Base-by-base conservation (phyloP, 2,113 vertebrate species). In the Girardinichthys multiradiatus region DNA sequence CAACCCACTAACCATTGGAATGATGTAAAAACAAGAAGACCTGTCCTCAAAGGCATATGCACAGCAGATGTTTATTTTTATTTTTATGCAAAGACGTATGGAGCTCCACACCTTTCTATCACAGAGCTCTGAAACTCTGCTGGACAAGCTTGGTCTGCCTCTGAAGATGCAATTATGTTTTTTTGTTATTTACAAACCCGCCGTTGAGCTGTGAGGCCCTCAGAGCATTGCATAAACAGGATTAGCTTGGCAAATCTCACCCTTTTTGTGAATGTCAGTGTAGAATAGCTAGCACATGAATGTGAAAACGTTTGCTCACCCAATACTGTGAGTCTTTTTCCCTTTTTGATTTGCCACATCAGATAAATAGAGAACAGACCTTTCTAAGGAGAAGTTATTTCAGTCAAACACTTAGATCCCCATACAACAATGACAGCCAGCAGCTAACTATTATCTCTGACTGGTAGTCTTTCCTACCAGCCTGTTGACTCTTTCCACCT, bases 161-260 rank as follows among this genome's bases (percentile, higher is more conserved):
- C 72, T 86, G 71, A 84, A 84, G 73, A 87, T 64, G 86, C 70
- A 60, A 62, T 45, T 45, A 45, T 80, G 71, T 66, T 62, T 60
- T 71, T 81, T 70, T 63, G 64, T 81, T 77, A 76, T 81, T 76
- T 70, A 60, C 80, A 80, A 48, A 77, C 82, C 79, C 26, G 79
- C 79, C 64, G 74, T 74, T 75, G 82, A 86, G 86, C 78, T 62
- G 14, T 17, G 69, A 84, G 64, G 48, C 65, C 57, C 82, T 79
- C 30, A 3, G 76, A 82, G 81, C 66, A 64, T 73, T 28, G 45
- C 79, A 79, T 70, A 85, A 90, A 85, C 64, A 81, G 78, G 91
- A 93, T 92, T 93, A 83, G 83, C 77, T 63, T 26, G 63, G 72
- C 72, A 68, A 76, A 88, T 82, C 83, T 69, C 78, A 67, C 77